phyloP scores from a whole-genome alignment of 2,797 vertebrate genomes.

The Macrochelys suwanniensis region DNA sequence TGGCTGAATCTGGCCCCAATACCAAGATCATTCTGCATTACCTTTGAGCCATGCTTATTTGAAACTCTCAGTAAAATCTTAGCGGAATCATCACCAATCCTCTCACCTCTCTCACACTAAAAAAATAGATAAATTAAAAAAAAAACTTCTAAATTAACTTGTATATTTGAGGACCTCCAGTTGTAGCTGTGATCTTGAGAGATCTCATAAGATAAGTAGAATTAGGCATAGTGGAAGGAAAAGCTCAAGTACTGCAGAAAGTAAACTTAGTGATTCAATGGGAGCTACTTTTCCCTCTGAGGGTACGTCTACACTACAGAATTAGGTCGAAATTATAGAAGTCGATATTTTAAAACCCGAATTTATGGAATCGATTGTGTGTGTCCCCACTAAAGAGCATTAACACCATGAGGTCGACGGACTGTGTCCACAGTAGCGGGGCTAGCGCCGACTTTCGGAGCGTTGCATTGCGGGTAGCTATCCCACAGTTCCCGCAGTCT shows the following conservation, averaged over 20 bases:
- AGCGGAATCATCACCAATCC: background rate
- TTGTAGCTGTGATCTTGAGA: background rate
- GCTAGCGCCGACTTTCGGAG: no score
- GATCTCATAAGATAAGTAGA: background rate
- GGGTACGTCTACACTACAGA: no score
- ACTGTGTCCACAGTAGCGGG: no score
- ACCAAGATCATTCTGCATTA: background rate
- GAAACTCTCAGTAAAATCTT: background rate
- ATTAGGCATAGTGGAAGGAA: background rate
- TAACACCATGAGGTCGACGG: no score
- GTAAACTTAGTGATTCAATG: background rate
- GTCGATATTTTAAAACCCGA: no score
- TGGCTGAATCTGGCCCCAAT: background rate
- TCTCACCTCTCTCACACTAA: background rate
- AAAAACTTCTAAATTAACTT: background rate
- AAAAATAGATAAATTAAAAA: background rate
- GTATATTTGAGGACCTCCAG: background rate
- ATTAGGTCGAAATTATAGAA: no score
- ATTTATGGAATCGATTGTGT: no score
- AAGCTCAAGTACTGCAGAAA: background rate
- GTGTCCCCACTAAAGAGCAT: no score
- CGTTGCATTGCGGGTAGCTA: no score
- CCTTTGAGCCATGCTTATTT: background rate
- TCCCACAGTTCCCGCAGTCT: no score
- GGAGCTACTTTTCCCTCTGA: background rate